Conservation (phyloP, 1,140 invertebrate species). For the Triops longicaudatus region DNA sequence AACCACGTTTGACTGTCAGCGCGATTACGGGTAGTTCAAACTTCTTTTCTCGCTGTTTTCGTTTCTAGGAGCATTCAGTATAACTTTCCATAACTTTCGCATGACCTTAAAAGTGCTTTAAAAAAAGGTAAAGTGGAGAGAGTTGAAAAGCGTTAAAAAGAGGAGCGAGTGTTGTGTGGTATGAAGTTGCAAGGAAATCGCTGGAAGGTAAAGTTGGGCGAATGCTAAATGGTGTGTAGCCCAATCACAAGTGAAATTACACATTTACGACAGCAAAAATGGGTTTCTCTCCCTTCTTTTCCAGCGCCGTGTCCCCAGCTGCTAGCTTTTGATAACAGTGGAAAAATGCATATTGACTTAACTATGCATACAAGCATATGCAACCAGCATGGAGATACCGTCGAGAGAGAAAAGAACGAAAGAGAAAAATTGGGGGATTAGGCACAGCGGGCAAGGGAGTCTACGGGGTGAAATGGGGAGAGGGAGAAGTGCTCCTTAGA, state of each 20-base stretch:
- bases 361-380: conserved; percentile 15
- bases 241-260: not conserved
- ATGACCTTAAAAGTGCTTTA: not conserved
- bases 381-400: not conserved
- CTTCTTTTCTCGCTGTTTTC: not conserved
- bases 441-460: not conserved
- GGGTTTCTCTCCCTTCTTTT: not conserved
- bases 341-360: conserved; percentile 13
- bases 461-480: not conserved
- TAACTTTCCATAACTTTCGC: not conserved
- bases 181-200: not conserved
- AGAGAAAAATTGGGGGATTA: not conserved
- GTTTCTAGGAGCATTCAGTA: not conserved
- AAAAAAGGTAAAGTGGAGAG: not conserved
- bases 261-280: not conserved
- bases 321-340: conserved; percentile 15
- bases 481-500: not conserved
- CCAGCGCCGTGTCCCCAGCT: not conserved
- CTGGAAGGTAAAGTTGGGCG: not conserved
- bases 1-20: not conserved
- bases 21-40: not conserved
- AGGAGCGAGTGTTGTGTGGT: not conserved
- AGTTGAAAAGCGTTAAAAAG: not conserved
- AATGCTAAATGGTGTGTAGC: conserved; percentile 4
- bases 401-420: not conserved